These are phyloP conservation scores for Pogonomyrmex barbatus DNA, from an alignment of 1,140 invertebrate genomes.

Conservation along the genomic window DNA sequence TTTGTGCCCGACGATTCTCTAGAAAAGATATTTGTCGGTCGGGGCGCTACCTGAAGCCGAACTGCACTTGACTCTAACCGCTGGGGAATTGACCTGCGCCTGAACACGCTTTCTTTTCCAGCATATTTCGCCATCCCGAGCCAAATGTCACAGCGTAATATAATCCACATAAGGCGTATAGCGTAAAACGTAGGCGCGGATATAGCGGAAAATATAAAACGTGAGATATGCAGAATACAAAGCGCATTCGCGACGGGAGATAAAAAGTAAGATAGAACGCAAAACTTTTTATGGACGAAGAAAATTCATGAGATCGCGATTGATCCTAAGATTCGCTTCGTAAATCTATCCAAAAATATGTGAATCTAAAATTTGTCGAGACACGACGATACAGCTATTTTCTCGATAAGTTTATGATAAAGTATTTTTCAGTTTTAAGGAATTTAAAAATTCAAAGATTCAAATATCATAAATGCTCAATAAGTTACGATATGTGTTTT, in stretches of 20 bases:
- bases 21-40: constrained; percentile 61
- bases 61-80: constrained; percentile 52
- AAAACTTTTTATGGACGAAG: background rate
- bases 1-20: constrained; percentile 66
- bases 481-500: background rate
- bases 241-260: background rate
- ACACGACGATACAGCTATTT: background rate
- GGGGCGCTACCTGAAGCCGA: constrained; percentile 33
- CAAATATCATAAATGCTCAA: background rate
- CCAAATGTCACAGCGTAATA: constrained; percentile 41
- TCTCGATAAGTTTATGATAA: background rate
- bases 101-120: constrained; percentile 34
- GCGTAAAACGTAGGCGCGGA: background rate
- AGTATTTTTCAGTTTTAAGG: background rate
- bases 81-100: constrained; percentile 33
- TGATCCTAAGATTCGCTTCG: constrained; percentile 1
- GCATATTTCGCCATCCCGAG: background rate
- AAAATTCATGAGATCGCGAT: constrained; percentile 11
- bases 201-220: background rate
- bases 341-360: background rate
- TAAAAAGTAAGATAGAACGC: background rate
- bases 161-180: constrained; percentile 8
- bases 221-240: background rate
- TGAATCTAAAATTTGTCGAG: constrained; percentile 3
- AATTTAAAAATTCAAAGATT: background rate